Base-by-base conservation (phyloP, 2,888 invertebrate genomes). In the Zootermopsis nevadensis region DNA sequence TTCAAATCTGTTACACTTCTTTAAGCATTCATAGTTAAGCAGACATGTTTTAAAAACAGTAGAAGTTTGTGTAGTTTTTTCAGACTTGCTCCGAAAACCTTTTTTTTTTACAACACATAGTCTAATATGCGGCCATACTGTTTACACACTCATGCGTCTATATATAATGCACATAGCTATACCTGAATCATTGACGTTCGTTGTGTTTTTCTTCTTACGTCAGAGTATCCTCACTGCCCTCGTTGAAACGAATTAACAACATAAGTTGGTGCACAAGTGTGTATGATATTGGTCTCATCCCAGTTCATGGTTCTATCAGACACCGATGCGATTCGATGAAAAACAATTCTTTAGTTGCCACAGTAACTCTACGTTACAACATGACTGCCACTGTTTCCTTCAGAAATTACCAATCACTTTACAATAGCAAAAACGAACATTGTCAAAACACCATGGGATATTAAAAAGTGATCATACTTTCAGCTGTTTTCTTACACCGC, bases 401-500 rank as follows among this genome's bases (percentile, higher is more conserved):
- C 12, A 48, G 19, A n/a, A 60, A 27, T 60, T n/a, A 24, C n/a
- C 12, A 27, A 60, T 6, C 24, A 60, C 60, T 60, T 60, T 6
- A 24, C 7, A n/a, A n/a, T 60, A 60, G 6, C 60, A 60, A n/a
- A 27, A 10, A 60, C 8, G n/a, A 27, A n/a, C 22, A 55, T 60
- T 27, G n/a, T 60, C 0, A n/a, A n/a, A 27, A 60, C 3, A 60
- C 60, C 4, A 60, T n/a, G 33, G 33, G 33, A 69, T 33, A 69
- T 69, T 33, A 69, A 69, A 69, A 69, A 2, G 33, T 33, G 69
- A 69, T 69, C 24, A 3, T 69, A 31, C n/a, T 27, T 24, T 77
- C 77, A 77, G 31, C 42, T 77, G 77, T 77, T 77, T n/a, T 77
- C 30, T 24, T 77, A 31, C 15, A 31, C 2, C 27, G 33, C 31